Conservation (phyloP, 2,113 vertebrate genomes). For the Coregonus clupeaformis region DNA sequence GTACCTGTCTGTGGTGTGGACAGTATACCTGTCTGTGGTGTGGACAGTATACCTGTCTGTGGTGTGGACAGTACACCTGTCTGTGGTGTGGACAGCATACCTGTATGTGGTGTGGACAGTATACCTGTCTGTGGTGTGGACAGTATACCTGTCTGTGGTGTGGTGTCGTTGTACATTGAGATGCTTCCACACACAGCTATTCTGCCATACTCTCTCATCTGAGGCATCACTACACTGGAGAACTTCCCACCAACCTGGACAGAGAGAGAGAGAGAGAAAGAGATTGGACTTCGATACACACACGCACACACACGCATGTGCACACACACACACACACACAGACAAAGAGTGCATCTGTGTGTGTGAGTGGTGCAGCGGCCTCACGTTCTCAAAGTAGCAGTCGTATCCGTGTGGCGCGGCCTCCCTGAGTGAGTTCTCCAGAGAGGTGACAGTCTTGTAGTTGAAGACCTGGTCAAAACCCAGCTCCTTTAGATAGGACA, state of each 20-base stretch:
- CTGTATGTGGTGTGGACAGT: no score
- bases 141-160: slow-evolving; percentile 69
- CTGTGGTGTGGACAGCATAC: no score
- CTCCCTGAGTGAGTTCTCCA: slow-evolving; percentile 74
- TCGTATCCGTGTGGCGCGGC: slow-evolving; percentile 81
- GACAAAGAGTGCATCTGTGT: background rate
- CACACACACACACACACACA: background rate
- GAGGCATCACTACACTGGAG: slow-evolving; percentile 66
- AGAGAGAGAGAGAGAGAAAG: slow-evolving; percentile 2
- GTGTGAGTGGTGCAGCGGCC: slow-evolving; percentile 28
- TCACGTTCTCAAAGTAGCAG: slow-evolving; percentile 85
- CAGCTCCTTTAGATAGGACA: slow-evolving; percentile 76
- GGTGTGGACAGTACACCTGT: no score
- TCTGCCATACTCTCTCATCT: slow-evolving; percentile 79
- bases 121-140: no score
- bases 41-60: no score
- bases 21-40: no score
- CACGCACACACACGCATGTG: background rate
- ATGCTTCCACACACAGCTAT: slow-evolving; percentile 81
- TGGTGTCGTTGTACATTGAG: slow-evolving; percentile 70
- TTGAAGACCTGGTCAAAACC: slow-evolving; percentile 84
- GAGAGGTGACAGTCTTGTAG: slow-evolving; percentile 77
- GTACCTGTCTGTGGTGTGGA: no score
- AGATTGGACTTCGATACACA: background rate
- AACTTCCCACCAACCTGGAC: slow-evolving; percentile 82